A percentile compares a stretch with the other conserved stretches of the same genome.
Evolutionary conservation across 2,113 vertebrate species (phyloP).

Genomic region (Trichechus manatus): DNA sequence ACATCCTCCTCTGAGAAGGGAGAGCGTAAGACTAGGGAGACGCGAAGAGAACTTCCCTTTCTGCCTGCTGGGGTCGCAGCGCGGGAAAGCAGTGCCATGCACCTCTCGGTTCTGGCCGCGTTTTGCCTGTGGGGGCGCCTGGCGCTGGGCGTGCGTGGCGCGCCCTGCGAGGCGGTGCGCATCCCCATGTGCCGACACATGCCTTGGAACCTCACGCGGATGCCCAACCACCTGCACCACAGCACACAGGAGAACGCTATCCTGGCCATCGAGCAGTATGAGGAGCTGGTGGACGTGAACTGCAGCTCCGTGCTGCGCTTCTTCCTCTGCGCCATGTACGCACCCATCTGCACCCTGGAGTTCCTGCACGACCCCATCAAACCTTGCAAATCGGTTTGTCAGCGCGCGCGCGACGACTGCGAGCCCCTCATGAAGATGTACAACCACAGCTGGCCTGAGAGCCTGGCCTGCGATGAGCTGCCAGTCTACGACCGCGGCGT

Average conservation of each 20-base stretch:
- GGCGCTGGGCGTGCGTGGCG: slow-evolving; percentile 85
- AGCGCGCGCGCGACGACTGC: slow-evolving; percentile 90
- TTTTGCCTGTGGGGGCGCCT: slow-evolving; percentile 86
- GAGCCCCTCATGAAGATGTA: slow-evolving; percentile 91
- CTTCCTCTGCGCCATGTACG: slow-evolving; percentile 92
- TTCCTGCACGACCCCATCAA: slow-evolving; percentile 92
- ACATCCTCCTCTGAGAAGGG: not conserved
- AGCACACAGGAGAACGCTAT: slow-evolving; percentile 92
- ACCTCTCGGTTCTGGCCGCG: slow-evolving; percentile 76
- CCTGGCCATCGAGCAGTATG: slow-evolving; percentile 91
- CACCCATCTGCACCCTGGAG: slow-evolving; percentile 91
- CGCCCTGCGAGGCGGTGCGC: slow-evolving; percentile 91
- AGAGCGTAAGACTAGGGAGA: not conserved
- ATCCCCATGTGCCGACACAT: slow-evolving; percentile 91
- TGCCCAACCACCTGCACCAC: slow-evolving; percentile 93
- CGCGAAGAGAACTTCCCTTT: not conserved
- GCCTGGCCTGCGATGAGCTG: slow-evolving; percentile 89
- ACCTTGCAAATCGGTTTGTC: slow-evolving; percentile 90
- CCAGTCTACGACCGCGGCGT: slow-evolving; percentile 91
- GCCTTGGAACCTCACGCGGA: slow-evolving; percentile 92
- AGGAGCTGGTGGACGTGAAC: slow-evolving; percentile 89
- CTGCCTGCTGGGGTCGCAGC: not conserved
- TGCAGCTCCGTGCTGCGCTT: slow-evolving; percentile 90
- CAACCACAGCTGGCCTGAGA: slow-evolving; percentile 92
- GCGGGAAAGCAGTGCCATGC: slow-evolving; percentile 34